Conservation (phyloP, 2,888 invertebrate species). For the Amitus sp. region DNA sequence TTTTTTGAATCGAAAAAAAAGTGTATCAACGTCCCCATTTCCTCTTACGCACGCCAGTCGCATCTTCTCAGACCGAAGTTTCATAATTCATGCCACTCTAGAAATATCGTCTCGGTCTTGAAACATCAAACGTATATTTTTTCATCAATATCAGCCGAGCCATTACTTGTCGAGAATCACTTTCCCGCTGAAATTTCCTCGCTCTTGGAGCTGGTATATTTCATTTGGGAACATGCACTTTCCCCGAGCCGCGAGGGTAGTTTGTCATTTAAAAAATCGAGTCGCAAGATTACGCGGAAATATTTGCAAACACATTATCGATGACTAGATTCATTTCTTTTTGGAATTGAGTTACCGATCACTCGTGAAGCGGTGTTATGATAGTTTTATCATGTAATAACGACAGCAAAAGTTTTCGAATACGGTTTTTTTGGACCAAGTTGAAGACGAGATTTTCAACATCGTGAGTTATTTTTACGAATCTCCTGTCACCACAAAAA, state of each 20-base stretch:
- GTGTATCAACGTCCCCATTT: background rate
- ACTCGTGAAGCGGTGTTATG: too few relatives aligned
- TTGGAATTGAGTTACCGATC: too few relatives aligned
- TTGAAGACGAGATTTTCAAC: too few relatives aligned
- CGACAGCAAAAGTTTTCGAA: too few relatives aligned
- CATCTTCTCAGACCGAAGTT: background rate
- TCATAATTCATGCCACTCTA: background rate
- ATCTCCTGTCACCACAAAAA: too few relatives aligned
- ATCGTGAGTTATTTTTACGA: too few relatives aligned
- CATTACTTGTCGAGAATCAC: background rate
- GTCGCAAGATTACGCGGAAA: background rate
- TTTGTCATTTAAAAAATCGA: background rate
- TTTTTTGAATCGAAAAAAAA: too few relatives aligned
- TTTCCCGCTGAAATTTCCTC: background rate
- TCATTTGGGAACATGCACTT: constrained; percentile 1
- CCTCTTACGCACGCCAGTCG: background rate
- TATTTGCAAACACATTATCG: constrained; percentile 3
- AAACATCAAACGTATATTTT: constrained; percentile 6
- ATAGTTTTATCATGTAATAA: too few relatives aligned
- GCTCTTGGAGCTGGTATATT: background rate
- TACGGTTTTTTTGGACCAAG: too few relatives aligned
- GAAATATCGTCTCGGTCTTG: background rate
- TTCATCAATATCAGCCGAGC: background rate
- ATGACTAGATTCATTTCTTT: constrained; percentile 8
- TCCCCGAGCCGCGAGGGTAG: too few relatives aligned